These are phyloP conservation scores for Dasysyrphus albostriatus DNA, from an alignment of 2,888 invertebrate genomes.

Conservation along the genomic window DNA sequence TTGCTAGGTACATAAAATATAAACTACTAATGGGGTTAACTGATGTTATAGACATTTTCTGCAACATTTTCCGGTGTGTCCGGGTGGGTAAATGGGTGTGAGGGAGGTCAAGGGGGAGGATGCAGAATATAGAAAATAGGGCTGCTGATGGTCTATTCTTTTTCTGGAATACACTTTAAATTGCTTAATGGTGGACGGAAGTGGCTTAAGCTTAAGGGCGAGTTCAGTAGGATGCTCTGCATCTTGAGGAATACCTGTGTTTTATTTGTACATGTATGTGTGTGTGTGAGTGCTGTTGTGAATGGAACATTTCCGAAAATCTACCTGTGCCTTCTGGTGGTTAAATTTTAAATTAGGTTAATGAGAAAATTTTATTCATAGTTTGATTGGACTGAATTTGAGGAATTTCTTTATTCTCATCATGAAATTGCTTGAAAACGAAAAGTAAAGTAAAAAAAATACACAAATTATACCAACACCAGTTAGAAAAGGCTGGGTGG, in stretches of 20 bases:
- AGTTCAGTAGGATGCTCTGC: conserved; percentile 49
- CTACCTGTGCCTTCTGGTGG: conserved; percentile 32
- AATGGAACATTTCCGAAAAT: conserved; percentile 17
- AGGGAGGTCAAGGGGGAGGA: neutral
- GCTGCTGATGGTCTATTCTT: conserved; percentile 9
- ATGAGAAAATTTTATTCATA: conserved; percentile 68
- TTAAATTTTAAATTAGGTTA: conserved; percentile 69
- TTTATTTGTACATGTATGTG: conserved; percentile 1
- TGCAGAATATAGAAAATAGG: neutral
- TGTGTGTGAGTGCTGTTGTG: conserved; percentile 24
- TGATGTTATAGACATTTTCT: conserved; percentile 70
- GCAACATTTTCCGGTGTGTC: conserved; percentile 50
- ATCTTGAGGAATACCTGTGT: conserved; percentile 40
- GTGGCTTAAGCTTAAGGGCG: conserved; percentile 59
- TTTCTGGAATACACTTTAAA: conserved; percentile 53
- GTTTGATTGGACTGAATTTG: conserved; percentile 58
- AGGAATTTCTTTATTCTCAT: conserved; percentile 22
- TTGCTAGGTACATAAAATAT: conserved; percentile 68
- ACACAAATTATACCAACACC: neutral
- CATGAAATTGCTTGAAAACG: conserved; percentile 8
- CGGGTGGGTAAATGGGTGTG: neutral
- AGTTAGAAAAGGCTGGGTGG: conserved; percentile 14
- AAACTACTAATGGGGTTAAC: conserved; percentile 73
- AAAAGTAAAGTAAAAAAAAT: neutral
- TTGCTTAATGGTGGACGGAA: conserved; percentile 75